Base-by-base conservation (phyloP, 2,888 invertebrate genomes). In the Heteropelma amictum region DNA sequence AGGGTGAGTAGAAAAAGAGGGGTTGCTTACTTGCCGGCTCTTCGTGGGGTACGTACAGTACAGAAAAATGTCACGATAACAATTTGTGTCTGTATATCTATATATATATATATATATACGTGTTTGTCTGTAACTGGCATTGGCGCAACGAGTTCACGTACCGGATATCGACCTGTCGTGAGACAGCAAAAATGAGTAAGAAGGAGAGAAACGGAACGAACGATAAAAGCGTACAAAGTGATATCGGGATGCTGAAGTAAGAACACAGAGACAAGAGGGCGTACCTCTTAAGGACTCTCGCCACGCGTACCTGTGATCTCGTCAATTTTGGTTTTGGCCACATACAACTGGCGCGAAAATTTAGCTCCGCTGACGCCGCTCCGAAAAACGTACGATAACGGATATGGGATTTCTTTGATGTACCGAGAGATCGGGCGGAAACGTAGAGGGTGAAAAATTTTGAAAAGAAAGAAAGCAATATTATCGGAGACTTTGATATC, bases 111-210 rank as follows among this genome's bases (percentile, higher is more conserved):
- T 10, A 30, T 30, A 6, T 5, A 40, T 51, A 5, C 17, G 38
- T 35, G 21, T 26, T 28, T 45, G 45, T 12, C 7, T 21, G 21
- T 8, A 35, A 49, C 51, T 61, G 51, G 45, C 40, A 30, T 28
- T 58, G 33, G 40, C 23, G 45, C 35, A 33, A 47, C 45, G 56
- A 69, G 56, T 54, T 68, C 76, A 76, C 72, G 63, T 68, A 58
- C 68, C 58, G 63, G 65, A 71, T 70, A 74, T 74, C 70, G 74
- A 74, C 65, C 74, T 35, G 30, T 53, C 65, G 47, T 54, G 60
- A 69, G 73, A 69, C 69, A 53, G 65, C 65, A 70, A 54, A 65
- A 49, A 54, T 28, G 51, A 54, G 49, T 54, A 74, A 12, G 65
- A 54, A 71, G 45, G 45, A 45, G 54, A 33, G 69, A 60, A 64